Percentiles rank a stretch among this genome's conserved stretches.
Conservation (phyloP, 1,140 invertebrate species). For the Cepaea nemoralis region DNA sequence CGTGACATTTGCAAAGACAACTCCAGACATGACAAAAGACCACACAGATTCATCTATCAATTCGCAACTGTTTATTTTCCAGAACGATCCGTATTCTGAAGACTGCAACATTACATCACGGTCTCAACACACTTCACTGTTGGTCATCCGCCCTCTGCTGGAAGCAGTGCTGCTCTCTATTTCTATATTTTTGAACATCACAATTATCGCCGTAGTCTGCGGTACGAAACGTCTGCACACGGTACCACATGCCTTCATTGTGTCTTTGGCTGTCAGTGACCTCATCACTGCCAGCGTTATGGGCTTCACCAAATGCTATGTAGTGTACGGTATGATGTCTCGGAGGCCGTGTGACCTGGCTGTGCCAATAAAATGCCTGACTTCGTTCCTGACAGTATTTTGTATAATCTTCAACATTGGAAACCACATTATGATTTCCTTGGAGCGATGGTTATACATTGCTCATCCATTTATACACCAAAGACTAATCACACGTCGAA, state of each 20-base stretch:
- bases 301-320: not conserved
- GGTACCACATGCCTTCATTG: not conserved
- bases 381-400: not conserved
- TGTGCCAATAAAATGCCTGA: not conserved
- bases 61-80: too few relatives aligned
- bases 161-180: too few relatives aligned
- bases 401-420: not conserved
- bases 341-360: not conserved
- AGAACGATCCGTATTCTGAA: too few relatives aligned
- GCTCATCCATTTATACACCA: not conserved
- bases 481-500: not conserved
- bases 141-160: too few relatives aligned
- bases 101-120: too few relatives aligned
- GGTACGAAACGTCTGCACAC: not conserved
- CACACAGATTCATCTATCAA: too few relatives aligned
- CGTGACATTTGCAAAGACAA: too few relatives aligned
- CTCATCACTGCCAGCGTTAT: not conserved
- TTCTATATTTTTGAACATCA: not conserved
- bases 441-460: slow-evolving; percentile 8
- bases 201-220: not conserved
- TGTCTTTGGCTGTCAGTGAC: not conserved
- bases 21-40: too few relatives aligned
- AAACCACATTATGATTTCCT: not conserved
- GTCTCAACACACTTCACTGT: too few relatives aligned
- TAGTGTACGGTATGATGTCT: not conserved